Evolutionary conservation across 53 echinoderm and acorn worm species (phyloP).

Genomic region (Apostichopus leukothele): DNA sequence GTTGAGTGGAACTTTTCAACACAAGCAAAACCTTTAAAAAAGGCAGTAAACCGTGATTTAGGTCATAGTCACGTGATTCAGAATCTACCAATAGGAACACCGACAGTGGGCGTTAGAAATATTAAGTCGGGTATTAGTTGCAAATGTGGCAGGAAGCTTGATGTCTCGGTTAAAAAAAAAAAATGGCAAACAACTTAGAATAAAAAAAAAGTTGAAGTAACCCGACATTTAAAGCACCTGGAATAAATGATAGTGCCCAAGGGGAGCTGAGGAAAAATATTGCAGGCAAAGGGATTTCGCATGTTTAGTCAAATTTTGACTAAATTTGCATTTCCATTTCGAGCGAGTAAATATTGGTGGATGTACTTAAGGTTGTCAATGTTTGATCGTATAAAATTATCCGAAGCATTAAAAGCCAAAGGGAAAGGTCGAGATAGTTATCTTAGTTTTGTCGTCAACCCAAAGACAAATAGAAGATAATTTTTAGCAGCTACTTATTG

Average conservation of each 20-base stretch:
- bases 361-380: neutral
- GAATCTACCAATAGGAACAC: neutral
- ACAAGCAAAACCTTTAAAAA: neutral
- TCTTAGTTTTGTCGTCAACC: neutral
- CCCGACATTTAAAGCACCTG: neutral
- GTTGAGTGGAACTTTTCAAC: conserved; percentile 5
- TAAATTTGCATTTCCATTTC: neutral
- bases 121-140: neutral
- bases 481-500: neutral
- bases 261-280: neutral
- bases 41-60: neutral
- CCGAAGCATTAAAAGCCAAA: neutral
- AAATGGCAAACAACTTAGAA: neutral
- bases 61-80: neutral
- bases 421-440: conserved; percentile 1
- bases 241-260: neutral
- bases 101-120: neutral
- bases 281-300: neutral
- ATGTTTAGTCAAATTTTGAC: neutral
- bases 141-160: neutral
- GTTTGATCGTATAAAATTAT: neutral
- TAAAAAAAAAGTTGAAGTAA: neutral
- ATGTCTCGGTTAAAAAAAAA: neutral
- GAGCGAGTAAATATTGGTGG: too few relatives aligned
- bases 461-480: neutral